Percentiles rank a stretch among this genome's conserved stretches.
Conservation (phyloP, 2,888 invertebrate species). For the Galeopsomyia nigrocyanea region DNA sequence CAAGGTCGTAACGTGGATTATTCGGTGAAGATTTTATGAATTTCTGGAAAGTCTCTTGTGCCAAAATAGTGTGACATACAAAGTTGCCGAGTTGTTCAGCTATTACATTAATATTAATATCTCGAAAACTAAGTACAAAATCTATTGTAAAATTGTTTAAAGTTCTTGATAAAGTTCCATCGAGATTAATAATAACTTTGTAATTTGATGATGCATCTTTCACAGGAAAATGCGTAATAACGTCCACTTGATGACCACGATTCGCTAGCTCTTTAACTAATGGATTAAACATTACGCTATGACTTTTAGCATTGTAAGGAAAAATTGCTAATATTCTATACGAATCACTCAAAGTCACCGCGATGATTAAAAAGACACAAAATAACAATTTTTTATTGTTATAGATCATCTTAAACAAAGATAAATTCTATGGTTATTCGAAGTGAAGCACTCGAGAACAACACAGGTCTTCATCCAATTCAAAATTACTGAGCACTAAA, state of each 20-base stretch:
- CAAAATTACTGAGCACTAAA: too few relatives aligned
- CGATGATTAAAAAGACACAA: too few relatives aligned
- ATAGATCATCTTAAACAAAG: too few relatives aligned
- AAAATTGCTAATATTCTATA: conserved; percentile 68
- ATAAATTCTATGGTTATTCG: too few relatives aligned
- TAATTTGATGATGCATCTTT: conserved; percentile 60
- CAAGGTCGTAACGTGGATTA: conserved; percentile 53
- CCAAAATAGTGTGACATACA: conserved; percentile 45
- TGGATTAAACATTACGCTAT: conserved; percentile 68
- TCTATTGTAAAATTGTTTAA: conserved; percentile 54
- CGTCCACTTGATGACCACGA: conserved; percentile 68
- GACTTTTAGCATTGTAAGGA: conserved; percentile 68
- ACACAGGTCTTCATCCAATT: too few relatives aligned
- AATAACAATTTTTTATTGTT: too few relatives aligned
- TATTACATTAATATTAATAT: neutral
- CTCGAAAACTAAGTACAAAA: neutral
- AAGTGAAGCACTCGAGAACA: too few relatives aligned
- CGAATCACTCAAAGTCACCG: neutral
- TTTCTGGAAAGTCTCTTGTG: conserved; percentile 45
- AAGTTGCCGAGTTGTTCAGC: conserved; percentile 40
- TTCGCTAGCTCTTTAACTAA: conserved; percentile 66
- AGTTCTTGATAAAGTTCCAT: conserved; percentile 42
- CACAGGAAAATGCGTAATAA: conserved; percentile 62
- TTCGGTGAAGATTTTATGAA: conserved; percentile 51
- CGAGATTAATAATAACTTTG: conserved; percentile 60